Evolutionary conservation across 2,888 invertebrate genomes (phyloP).

Genomic region (Hypomecis punctinalis): DNA sequence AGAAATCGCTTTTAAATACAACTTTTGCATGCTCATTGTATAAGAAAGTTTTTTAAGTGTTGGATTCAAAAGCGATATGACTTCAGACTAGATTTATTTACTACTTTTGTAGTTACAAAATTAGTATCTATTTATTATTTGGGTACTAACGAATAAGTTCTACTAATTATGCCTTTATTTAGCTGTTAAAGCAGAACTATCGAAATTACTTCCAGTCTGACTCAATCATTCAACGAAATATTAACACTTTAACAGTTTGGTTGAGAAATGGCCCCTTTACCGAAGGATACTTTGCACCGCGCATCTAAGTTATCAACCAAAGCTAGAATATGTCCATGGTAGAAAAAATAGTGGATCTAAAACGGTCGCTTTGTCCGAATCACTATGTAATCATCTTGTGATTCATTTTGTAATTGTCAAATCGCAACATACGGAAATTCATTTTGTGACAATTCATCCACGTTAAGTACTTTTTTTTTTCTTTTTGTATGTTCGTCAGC

Average conservation of each 20-base stretch:
- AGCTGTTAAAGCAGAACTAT: conserved; percentile 14
- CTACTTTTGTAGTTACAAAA: conserved; percentile 63
- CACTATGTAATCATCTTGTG: too few relatives aligned
- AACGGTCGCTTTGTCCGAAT: too few relatives aligned
- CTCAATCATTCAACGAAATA: conserved; percentile 18
- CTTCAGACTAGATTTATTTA: conserved; percentile 79
- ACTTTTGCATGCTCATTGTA: conserved; percentile 35
- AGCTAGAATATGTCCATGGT: too few relatives aligned
- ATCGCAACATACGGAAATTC: too few relatives aligned
- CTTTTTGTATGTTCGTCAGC: too few relatives aligned
- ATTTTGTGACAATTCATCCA: too few relatives aligned
- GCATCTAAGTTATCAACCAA: too few relatives aligned
- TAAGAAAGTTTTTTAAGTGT: conserved; percentile 35
- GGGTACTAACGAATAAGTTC: conserved; percentile 47
- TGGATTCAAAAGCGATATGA: conserved; percentile 66
- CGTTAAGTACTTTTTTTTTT: too few relatives aligned
- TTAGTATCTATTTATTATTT: conserved; percentile 43
- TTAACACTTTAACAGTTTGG: conserved; percentile 38
- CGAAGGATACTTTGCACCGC: conserved; percentile 6
- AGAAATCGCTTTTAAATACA: conserved; percentile 64
- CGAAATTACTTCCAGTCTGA: conserved; percentile 50
- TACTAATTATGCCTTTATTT: conserved; percentile 21
- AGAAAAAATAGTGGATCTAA: not conserved
- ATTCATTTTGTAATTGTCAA: too few relatives aligned
- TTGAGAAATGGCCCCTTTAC: conserved; percentile 51